Base-by-base conservation (phyloP, 1,140 invertebrate species). In the Neocloeon triangulifer region DNA sequence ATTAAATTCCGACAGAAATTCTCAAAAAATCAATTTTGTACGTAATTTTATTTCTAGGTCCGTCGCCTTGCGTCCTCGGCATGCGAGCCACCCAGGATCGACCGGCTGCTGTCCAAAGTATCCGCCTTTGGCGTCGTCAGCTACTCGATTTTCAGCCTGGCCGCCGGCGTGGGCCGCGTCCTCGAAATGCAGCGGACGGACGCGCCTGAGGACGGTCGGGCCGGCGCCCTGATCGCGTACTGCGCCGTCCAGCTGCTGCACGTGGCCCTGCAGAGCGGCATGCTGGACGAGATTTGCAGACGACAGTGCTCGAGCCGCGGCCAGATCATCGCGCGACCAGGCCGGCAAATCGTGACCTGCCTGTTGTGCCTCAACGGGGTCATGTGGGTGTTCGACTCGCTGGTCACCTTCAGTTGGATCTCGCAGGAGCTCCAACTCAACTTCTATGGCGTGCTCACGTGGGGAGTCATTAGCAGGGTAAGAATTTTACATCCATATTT, bases 321-420 rank as follows among this genome's bases (percentile, higher is more conserved):
- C 37, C 62, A 65, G 37, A 50, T 61, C 39, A 39, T 56, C 20
- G 49, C 55, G 1, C 70, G 70, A 37, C 70, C 72, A 0, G 72
- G 64, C 2, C 47, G 72, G 6, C 66, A 72, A 36, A 54, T 73
- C 2, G 59, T 75, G 22, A 73, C 68, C 0, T 73, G 73, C 41
- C 47, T 75, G 9, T 48, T 74, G 1, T 68, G 73, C 36, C 62
- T 61, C 34, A 75, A 76, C 42, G 55, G 68, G 3, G 66, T 69
- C 0, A 47, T 75, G 2, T 75, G 71, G 70, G 56, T 69, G 0
- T 64, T 71, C 30, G 67, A 71, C 36, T 70, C 67, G 5, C 73
- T 75, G 32, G 66, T 73, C 33, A 66, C 67, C 2, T 66, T 70
- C 39, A 62, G 58, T 32, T 61, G 58, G 51, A 43, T 64, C 9